phyloP scores from a whole-genome alignment of 2,113 vertebrate species.

The Gnathonemus longibarbis region DNA sequence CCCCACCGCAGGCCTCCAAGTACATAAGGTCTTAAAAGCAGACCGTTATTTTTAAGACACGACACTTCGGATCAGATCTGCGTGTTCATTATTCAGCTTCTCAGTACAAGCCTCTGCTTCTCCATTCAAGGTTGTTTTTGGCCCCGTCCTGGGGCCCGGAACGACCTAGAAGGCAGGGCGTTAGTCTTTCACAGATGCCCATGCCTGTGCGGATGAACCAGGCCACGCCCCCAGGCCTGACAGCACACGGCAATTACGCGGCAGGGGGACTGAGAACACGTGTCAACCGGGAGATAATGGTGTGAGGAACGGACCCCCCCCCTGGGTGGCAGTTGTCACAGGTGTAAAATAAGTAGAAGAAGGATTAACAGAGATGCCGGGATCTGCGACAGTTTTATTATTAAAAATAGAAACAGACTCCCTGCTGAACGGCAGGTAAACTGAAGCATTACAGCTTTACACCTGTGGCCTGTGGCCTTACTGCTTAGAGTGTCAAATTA shows the following conservation, averaged over 20 bases:
- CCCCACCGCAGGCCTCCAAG: not conserved
- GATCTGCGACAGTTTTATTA: not conserved
- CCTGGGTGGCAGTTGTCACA: not conserved
- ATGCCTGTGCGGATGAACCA: not conserved
- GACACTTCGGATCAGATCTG: not conserved
- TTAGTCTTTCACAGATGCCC: not conserved
- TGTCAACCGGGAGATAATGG: not conserved
- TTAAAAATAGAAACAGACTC: not conserved
- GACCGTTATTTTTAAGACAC: not conserved
- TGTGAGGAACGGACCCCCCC: not conserved
- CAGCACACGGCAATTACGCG: not conserved
- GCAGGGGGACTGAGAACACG: not conserved
- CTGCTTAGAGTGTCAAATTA: not conserved
- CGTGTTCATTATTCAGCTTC: not conserved
- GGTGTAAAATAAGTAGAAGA: not conserved
- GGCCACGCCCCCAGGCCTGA: not conserved
- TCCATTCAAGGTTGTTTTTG: not conserved
- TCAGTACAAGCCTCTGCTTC: not conserved
- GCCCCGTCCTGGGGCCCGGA: not conserved
- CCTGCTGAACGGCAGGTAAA: not conserved
- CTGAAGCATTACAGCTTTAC: not conserved
- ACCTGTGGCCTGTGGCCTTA: not conserved
- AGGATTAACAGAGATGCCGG: not conserved
- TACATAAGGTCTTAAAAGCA: not conserved
- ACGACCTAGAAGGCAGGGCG: not conserved